Conservation (phyloP, 2,113 vertebrate species). For the Choloepus hoffmanni region DNA sequence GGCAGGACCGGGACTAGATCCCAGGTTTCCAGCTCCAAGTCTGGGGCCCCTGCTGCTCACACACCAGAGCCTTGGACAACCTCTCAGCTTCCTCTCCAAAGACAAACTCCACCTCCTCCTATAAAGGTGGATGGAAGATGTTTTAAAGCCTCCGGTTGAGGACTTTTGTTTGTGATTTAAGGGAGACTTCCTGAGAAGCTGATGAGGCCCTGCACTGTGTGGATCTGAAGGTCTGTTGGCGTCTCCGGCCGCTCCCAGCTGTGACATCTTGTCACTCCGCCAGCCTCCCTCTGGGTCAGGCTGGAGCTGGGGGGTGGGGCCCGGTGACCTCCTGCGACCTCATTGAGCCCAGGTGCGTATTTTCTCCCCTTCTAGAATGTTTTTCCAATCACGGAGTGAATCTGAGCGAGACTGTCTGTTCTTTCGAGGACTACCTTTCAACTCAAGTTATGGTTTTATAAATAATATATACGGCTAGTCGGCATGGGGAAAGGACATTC, state of each 20-base stretch:
- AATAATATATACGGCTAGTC: constrained; percentile 88
- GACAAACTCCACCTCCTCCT: not conserved
- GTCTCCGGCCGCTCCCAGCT: not conserved
- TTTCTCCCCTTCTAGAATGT: not conserved
- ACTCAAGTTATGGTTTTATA: constrained; percentile 88
- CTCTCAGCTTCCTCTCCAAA: not conserved
- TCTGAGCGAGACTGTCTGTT: constrained; percentile 67
- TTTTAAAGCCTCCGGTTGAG: not conserved
- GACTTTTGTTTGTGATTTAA: not conserved
- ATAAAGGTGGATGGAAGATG: not conserved
- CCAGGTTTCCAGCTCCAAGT: not conserved
- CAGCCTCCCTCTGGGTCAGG: not conserved
- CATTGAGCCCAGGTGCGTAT: not conserved
- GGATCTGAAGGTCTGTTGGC: not conserved
- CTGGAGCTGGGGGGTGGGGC: not conserved
- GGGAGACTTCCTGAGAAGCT: not conserved
- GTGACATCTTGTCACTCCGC: not conserved
- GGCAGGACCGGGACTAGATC: not conserved
- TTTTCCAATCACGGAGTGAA: constrained; percentile 42
- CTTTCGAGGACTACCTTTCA: constrained; percentile 81
- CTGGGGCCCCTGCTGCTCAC: not conserved
- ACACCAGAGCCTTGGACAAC: not conserved
- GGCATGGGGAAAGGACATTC: constrained; percentile 85
- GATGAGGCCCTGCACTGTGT: not conserved
- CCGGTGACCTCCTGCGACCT: constrained; percentile 36